Evolutionary conservation across 92 coral and sea anemone species (phyloP).

Genomic region (Palythoa grandiflora): DNA sequence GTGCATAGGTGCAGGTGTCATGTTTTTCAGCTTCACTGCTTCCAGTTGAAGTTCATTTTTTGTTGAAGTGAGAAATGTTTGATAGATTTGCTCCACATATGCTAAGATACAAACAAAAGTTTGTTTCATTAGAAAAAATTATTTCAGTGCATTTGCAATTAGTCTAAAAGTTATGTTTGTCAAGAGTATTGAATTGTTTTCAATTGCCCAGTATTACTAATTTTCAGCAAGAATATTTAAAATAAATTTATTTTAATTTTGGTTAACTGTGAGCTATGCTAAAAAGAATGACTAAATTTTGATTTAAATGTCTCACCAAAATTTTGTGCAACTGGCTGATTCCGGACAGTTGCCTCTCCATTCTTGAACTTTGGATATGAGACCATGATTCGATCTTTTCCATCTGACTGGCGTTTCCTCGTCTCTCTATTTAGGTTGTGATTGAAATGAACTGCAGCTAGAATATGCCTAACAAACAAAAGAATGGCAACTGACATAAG

Average conservation of each 20-base stretch:
- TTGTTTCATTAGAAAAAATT: not conserved
- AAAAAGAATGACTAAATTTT: not conserved
- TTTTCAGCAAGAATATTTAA: not conserved
- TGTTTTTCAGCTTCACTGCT: constrained; percentile 9
- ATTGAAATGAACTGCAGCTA: not conserved
- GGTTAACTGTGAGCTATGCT: not conserved
- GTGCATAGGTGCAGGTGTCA: not conserved
- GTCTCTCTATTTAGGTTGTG: not conserved
- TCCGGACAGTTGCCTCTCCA: not conserved
- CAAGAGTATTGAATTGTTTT: not conserved
- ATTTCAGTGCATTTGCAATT: not conserved
- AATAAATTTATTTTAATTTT: not conserved
- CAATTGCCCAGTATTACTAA: not conserved
- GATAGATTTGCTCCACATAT: constrained; percentile 36
- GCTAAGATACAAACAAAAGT: not conserved
- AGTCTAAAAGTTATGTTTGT: not conserved
- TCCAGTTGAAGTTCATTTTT: constrained; percentile 5
- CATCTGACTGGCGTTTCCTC: not conserved
- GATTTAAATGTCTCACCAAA: not conserved
- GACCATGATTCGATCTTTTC: not conserved
- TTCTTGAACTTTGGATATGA: not conserved
- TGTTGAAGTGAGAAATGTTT: constrained; percentile 19
- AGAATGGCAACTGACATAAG: too few relatives aligned
- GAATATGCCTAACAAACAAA: too few relatives aligned
- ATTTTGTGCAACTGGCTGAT: not conserved